Base-by-base conservation (phyloP, 2,888 invertebrate species). In the Noctua janthe region DNA sequence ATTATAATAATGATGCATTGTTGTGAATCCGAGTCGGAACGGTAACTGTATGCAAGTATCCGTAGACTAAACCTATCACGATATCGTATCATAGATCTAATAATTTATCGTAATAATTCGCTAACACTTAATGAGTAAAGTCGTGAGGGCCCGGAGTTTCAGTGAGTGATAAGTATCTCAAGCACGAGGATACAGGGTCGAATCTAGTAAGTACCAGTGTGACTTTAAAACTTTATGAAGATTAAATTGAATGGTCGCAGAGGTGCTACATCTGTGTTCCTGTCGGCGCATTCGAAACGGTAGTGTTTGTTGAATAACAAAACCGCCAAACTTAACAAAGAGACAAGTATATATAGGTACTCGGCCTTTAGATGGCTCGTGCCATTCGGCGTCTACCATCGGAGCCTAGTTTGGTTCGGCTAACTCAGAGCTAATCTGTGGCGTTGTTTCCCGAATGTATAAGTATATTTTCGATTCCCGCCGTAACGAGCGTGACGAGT, bases 71-170 rank as follows among this genome's bases (percentile, higher is more conserved):
- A 72, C 51, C 51, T 69, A 66, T 29, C 74, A 75, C 47, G 39
- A 70, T 76, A 54, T 54, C 71, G 67, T 47, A 64, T 43, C 43
- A 67, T 67, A 64, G 66, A 66, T 62, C 47, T 71, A 83, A 43
- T 66, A 66, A 64, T 74, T 62, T 29, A 66, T 66, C 29, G 23
- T 71, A 62, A 51, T 78, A 54, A 71, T 71, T 71, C 59, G 39
- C 66, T 62, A 74, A 80, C 67, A 67, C 66, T 49, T 73, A 67
- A 17, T 73, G 43, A 23, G 13, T 76, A 39, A 49, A 70, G n/a
- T 49, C 11, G 20, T 10, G 39, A 67, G 51, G 67, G 56, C 56
- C 54, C 23, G 39, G 74, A 66, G 54, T 43, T 35, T 54, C 54
- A 54, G 54, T 10, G 39, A 54, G 54, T 10, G 39, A 8, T 43